Evolutionary conservation across 2,113 vertebrate species (phyloP).

Genomic region (Anhinga anhinga): DNA sequence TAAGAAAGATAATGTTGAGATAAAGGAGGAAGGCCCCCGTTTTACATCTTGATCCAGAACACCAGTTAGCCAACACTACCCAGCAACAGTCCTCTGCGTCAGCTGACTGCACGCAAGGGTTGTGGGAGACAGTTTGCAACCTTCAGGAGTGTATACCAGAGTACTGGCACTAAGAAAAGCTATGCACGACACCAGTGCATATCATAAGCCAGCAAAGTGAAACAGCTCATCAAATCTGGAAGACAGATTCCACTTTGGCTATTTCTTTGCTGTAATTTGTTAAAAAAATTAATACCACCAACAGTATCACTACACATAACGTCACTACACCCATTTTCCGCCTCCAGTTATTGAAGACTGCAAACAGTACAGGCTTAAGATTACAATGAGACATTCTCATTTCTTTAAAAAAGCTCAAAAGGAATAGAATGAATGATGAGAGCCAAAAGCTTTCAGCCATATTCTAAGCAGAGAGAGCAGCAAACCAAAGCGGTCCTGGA

Average conservation of each 20-base stretch:
- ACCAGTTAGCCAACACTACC: neutral
- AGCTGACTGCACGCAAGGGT: rapidly evolving
- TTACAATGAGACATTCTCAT: neutral
- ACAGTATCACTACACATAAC: neutral
- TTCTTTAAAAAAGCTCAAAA: neutral
- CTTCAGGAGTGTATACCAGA: neutral
- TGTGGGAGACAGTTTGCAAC: neutral
- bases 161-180: neutral
- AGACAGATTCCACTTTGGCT: neutral
- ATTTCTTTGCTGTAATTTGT: neutral
- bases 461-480: neutral
- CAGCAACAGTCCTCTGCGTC: neutral
- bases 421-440: neutral
- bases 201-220: neutral
- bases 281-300: neutral
- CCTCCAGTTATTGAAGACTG: neutral
- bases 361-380: neutral
- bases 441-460: constrained; percentile 1
- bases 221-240: neutral
- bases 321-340: neutral
- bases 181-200: rapidly evolving
- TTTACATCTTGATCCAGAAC: neutral
- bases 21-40: rapidly evolving
- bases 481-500: neutral
- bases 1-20: neutral